These are phyloP conservation scores for Nomada flava DNA, from an alignment of 2,888 invertebrate genomes.

Conservation along the genomic window DNA sequence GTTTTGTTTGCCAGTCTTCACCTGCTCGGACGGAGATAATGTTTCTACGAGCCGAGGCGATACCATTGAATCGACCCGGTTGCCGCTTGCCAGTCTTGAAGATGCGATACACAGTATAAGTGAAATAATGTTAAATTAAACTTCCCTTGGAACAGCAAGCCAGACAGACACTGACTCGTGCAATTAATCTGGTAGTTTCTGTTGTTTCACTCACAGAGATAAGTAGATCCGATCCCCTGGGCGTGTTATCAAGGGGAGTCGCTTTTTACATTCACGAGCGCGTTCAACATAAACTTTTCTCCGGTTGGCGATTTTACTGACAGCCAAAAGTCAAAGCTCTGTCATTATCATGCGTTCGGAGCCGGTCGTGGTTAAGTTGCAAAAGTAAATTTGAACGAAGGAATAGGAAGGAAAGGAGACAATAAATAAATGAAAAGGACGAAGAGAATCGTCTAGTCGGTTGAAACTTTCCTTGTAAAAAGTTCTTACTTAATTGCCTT, in stretches of 20 bases:
- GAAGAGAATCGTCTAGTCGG: constrained; percentile 6
- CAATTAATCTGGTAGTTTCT: neutral
- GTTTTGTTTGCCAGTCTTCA: constrained; percentile 68
- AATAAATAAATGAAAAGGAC: neutral
- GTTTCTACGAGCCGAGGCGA: constrained; percentile 54
- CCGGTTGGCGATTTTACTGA: constrained; percentile 25
- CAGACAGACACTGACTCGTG: neutral
- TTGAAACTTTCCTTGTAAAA: constrained; percentile 28
- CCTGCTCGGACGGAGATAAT: constrained; percentile 69
- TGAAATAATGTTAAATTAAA: constrained; percentile 14
- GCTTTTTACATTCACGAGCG: neutral
- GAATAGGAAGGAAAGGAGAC: neutral
- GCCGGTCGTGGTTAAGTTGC: constrained; percentile 14
- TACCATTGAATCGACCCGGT: constrained; percentile 26
- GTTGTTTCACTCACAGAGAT: neutral
- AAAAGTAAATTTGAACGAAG: constrained; percentile 44
- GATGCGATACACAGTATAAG: constrained; percentile 4
- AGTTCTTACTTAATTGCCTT: constrained; percentile 56
- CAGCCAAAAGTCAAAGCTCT: constrained; percentile 5
- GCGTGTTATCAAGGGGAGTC: neutral
- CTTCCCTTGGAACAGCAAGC: neutral
- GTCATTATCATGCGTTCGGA: constrained; percentile 38
- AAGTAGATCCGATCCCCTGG: neutral
- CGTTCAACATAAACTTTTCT: constrained; percentile 26
- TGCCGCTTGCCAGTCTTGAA: neutral